A percentile compares a stretch with the other conserved stretches of the same genome.
phyloP scores from a whole-genome alignment of 2,113 vertebrate genomes.

The Pluvianellus socialis region DNA sequence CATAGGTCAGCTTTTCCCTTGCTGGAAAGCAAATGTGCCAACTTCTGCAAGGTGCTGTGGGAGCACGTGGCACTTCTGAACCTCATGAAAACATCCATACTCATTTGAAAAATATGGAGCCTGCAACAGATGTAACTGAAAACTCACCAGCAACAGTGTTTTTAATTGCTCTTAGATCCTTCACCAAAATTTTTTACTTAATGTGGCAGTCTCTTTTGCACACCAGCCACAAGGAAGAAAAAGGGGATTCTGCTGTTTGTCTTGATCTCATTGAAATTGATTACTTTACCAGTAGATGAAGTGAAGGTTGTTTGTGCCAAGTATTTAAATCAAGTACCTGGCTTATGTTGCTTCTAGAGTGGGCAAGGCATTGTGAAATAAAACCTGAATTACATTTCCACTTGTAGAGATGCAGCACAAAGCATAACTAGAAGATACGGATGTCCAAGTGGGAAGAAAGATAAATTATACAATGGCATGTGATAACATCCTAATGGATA shows the following conservation, averaged over 20 bases:
- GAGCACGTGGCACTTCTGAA: not conserved
- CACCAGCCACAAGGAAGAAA: too few species aligned
- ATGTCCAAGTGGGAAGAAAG: not conserved
- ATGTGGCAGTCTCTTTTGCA: too few species aligned
- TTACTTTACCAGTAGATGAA: not conserved
- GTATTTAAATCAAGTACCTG: not conserved
- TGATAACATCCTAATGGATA: not conserved
- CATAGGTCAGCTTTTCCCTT: not conserved
- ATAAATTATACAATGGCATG: rapidly evolving
- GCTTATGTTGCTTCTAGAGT: not conserved
- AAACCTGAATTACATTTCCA: not conserved
- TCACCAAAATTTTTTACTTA: too few species aligned
- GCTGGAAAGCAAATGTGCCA: rapidly evolving
- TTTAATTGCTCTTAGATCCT: too few species aligned
- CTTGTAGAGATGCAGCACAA: not conserved
- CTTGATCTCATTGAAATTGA: too few species aligned
- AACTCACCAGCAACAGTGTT: too few species aligned
- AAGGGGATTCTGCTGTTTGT: too few species aligned
- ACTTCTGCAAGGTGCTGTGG: not conserved
- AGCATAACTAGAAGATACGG: not conserved
- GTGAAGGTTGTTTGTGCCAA: not conserved
- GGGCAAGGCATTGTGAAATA: not conserved
- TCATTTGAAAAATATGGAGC: too few species aligned
- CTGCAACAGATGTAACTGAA: too few species aligned
- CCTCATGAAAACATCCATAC: too few species aligned